These are phyloP conservation scores for Scleropages formosus DNA, from an alignment of 2,797 vertebrate species.

Conservation along the genomic window DNA sequence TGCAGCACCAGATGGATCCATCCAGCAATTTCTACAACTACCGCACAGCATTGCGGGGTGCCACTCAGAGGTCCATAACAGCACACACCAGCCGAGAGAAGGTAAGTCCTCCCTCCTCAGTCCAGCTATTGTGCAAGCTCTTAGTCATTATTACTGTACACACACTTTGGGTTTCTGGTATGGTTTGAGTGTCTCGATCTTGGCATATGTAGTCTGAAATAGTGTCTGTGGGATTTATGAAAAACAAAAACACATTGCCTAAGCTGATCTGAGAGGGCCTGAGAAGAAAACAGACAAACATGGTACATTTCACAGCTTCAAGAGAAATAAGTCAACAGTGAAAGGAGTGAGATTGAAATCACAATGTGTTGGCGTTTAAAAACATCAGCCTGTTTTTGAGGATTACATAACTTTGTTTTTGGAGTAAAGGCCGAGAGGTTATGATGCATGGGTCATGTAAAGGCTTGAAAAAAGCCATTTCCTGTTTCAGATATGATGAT, in stretches of 20 bases:
- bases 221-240: slow-evolving; percentile 7
- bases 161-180: neutral
- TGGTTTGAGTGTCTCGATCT: neutral
- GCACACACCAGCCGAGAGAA: slow-evolving; percentile 91
- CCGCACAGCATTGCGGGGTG: slow-evolving; percentile 87
- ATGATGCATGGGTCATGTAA: slow-evolving; percentile 43
- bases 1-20: slow-evolving; percentile 95
- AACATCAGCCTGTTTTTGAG: slow-evolving; percentile 22
- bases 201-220: slow-evolving; percentile 22
- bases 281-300: neutral
- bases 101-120: slow-evolving; percentile 60
- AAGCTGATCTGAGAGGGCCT: slow-evolving; percentile 4
- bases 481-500: slow-evolving; percentile 42
- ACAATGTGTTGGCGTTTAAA: slow-evolving; percentile 21
- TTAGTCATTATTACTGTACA: slow-evolving; percentile 9
- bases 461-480: slow-evolving; percentile 39
- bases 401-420: slow-evolving; percentile 50
- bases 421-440: slow-evolving; percentile 31
- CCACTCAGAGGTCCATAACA: slow-evolving; percentile 84
- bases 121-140: neutral
- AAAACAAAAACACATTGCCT: slow-evolving; percentile 28
- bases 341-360: slow-evolving; percentile 1
- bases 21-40: slow-evolving; percentile 97
- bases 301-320: slow-evolving; percentile 16
- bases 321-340: neutral